Evolutionary conservation across 2,113 vertebrate genomes (phyloP).

Genomic region (Oceanodroma tethys): DNA sequence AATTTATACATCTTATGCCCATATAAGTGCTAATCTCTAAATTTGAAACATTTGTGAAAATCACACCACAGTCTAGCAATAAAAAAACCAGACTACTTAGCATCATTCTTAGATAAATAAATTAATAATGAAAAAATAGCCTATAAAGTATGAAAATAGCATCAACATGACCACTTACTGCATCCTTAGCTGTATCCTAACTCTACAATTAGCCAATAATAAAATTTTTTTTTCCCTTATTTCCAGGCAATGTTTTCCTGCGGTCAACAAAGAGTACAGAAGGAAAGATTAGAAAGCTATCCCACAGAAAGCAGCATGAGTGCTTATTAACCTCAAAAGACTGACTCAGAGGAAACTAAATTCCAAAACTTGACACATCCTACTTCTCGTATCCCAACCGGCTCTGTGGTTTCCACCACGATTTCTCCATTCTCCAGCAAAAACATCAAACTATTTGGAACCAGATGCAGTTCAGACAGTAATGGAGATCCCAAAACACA

Average conservation of each 20-base stretch:
- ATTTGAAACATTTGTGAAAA: neutral
- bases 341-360: conserved; percentile 52
- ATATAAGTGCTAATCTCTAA: neutral
- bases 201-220: conserved; percentile 2
- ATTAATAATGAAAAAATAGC: neutral
- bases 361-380: conserved; percentile 25
- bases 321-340: conserved; percentile 48
- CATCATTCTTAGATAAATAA: neutral
- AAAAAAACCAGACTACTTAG: neutral
- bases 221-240: neutral
- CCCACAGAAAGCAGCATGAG: conserved; percentile 6
- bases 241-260: conserved; percentile 23
- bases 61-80: neutral
- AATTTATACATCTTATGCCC: neutral
- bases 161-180: neutral
- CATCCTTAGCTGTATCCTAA: neutral
- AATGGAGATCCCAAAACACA: conserved; percentile 26
- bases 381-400: neutral
- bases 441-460: conserved; percentile 15
- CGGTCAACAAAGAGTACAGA: neutral
- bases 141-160: neutral
- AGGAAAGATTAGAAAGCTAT: conserved; percentile 13
- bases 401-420: conserved; percentile 2
- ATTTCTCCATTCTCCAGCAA: conserved; percentile 19
- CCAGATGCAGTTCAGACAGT: neutral